Percentiles rank a stretch among this genome's conserved stretches.
Evolutionary conservation across 2,888 invertebrate genomes (phyloP).

Genomic region (Drosophila kuntzei): DNA sequence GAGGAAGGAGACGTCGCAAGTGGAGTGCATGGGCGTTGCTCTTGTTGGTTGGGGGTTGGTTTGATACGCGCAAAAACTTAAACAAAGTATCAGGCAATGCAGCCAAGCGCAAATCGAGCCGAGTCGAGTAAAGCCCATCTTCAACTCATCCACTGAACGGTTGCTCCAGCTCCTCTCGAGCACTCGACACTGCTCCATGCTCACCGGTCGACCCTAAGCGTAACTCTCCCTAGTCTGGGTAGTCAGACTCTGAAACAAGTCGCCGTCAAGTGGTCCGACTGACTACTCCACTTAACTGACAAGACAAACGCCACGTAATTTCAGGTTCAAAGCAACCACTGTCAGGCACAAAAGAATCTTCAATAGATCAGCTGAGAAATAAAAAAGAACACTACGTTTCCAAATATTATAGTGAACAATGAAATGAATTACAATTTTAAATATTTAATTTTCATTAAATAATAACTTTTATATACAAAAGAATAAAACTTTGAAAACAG

Average conservation of each 20-base stretch:
- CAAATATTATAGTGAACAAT: too few relatives aligned
- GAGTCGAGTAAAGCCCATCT: conserved; percentile 35
- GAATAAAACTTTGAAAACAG: too few relatives aligned
- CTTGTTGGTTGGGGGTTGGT: conserved; percentile 60
- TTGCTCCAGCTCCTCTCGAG: conserved; percentile 37
- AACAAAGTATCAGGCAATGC: conserved; percentile 78
- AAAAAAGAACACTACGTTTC: neutral
- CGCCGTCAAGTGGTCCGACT: conserved; percentile 64
- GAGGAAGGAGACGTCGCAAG: conserved; percentile 31
- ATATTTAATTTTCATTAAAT: too few relatives aligned
- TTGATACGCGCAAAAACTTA: conserved; percentile 63
- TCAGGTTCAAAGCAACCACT: conserved; percentile 67
- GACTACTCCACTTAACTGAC: conserved; percentile 63
- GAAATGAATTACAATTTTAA: too few relatives aligned
- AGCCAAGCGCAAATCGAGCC: conserved; percentile 74
- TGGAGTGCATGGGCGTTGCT: conserved; percentile 76
- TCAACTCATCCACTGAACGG: conserved; percentile 44
- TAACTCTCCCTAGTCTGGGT: conserved; percentile 41
- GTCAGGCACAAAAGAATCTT: conserved; percentile 1
- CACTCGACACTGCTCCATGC: conserved; percentile 51
- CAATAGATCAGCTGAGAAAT: conserved; percentile 2
- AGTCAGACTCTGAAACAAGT: conserved; percentile 47
- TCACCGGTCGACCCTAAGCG: conserved; percentile 58
- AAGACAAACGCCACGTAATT: conserved; percentile 70
- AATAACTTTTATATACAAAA: too few relatives aligned